phyloP scores from a whole-genome alignment of 2,113 vertebrate genomes.

The Rhineura floridana region DNA sequence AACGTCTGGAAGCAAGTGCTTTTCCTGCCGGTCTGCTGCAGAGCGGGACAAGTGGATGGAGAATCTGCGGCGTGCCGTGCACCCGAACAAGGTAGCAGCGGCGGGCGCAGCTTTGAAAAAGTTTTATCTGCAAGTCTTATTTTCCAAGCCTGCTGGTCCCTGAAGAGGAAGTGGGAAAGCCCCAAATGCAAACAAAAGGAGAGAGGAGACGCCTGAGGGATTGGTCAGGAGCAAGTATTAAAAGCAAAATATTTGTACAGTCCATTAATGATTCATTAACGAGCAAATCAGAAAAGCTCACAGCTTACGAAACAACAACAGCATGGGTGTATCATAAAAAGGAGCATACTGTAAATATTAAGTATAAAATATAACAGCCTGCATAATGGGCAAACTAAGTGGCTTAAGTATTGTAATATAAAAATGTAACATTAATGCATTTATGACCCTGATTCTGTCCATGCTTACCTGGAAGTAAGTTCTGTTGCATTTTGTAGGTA shows the following conservation, averaged over 20 bases:
- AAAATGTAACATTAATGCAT: background rate
- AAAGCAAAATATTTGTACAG: background rate
- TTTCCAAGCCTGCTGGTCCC: background rate
- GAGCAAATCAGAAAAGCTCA: background rate
- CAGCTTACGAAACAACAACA: background rate
- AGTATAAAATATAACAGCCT: background rate
- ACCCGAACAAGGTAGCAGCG: slow-evolving; percentile 93
- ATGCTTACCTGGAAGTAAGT: background rate
- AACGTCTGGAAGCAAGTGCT: slow-evolving; percentile 96
- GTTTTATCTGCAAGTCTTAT: background rate
- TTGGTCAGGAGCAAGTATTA: too few species aligned
- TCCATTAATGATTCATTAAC: background rate
- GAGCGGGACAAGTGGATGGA: slow-evolving; percentile 99
- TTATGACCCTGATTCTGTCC: too few species aligned
- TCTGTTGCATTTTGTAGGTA: too few species aligned
- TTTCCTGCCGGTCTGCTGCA: slow-evolving; percentile 95
- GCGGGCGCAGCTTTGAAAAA: too few species aligned
- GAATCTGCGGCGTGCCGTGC: slow-evolving; percentile 94
- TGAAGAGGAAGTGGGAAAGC: background rate
- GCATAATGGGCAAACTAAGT: background rate
- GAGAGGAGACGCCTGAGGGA: too few species aligned
- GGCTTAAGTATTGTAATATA: background rate
- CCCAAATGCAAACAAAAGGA: too few species aligned
- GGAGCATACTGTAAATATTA: background rate
- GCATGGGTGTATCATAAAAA: background rate